Base-by-base conservation (phyloP, 2,888 invertebrate species). In the Tiliacea aurago region DNA sequence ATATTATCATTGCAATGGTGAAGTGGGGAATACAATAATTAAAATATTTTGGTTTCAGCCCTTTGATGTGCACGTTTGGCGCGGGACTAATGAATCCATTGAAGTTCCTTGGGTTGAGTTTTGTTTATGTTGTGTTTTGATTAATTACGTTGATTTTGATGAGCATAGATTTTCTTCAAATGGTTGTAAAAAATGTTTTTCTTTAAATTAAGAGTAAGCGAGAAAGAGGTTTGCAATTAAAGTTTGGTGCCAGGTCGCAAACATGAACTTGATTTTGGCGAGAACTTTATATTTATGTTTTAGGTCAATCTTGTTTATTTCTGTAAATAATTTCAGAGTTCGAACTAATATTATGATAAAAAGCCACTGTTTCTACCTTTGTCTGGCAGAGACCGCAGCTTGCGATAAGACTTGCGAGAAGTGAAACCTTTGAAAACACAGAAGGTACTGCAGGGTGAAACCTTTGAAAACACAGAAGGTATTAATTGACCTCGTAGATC, bases 1-100 rank as follows among this genome's bases (percentile, higher is more conserved):
- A 23, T 73, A 73, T 73, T 37, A 73, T 55, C 23, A 28, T 55
- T 73, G 45, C 70, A 20, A 20, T 73, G 13, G 10, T 37, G 20
- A 37, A 55, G 55, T 33, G 15, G 1, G 3, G 7, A 72, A 72
- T 70, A 23, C n/a, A n/a, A n/a, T n/a, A n/a, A n/a, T 55, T 37
- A 23, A 37, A 20, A 47, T 70, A 70, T 56, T 70, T 47, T 37
- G 1, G 13, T 70, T 37, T 20, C 23, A 15, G n/a, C 23, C 37
- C 73, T 70, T 55, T 71, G 55, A 73, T 45, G 45, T 53, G 13
- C 23, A 7, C 10, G 55, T 55, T 45, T 73, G 11, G 71, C 23
- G 37, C 1, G 55, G 20, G 45, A 28, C 47, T 70, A 73, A 56
- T 70, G 10, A 70, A 15, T 45, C 33, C 2, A 10, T 72, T n/a